Base-by-base conservation (phyloP, 2,888 invertebrate species). In the Trichogramma dendrolimi region DNA sequence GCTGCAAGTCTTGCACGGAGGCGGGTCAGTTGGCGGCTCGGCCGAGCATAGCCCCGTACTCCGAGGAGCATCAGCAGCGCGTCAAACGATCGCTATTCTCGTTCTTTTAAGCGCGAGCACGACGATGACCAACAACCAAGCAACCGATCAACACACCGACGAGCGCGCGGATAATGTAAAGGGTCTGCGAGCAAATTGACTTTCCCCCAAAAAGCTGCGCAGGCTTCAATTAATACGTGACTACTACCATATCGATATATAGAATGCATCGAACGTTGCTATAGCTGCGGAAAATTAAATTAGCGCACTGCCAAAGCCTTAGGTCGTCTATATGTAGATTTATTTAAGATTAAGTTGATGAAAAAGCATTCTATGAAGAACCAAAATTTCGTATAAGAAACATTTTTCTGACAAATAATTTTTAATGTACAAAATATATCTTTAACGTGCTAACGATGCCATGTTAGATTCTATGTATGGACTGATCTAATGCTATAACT, bases 1-100 rank as follows among this genome's bases (percentile, higher is more conserved):
- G 96, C 80, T 97, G 96, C 81, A 86, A 89, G 77, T 94, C 95
- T 2, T 96, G 96, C 78, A 91, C 93, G 64, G 83, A 90, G 76
- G 92, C 93, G 0, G 94, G 94, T 1, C 90, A 90, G 75, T 80
- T 93, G 63, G 81, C 84, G 14, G 11, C 61, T 7, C 47, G 55
- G 49, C 43, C 46, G 14, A 14, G 11, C n/a, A 48, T 60, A 10
- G 44, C 55, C 5, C 52, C 58, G 4, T 58, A 56, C 14, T 7
- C 52, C 42, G 49, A 53, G 10, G 5, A 53, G 11, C n/a, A 7
- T 51, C 56, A 61, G 43, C 59, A 61, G 57, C 61, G 65, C 61
- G 47, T 47, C 8, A 65, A 65, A 49, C 61, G 63, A 55, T 65
- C 65, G 14, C 27, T 65, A 6, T 65, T 60, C 40, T 65, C 65